Percentiles rank a stretch among this genome's conserved stretches.
phyloP scores from a whole-genome alignment of 2,888 invertebrate genomes.

The Dorcus hopei region DNA sequence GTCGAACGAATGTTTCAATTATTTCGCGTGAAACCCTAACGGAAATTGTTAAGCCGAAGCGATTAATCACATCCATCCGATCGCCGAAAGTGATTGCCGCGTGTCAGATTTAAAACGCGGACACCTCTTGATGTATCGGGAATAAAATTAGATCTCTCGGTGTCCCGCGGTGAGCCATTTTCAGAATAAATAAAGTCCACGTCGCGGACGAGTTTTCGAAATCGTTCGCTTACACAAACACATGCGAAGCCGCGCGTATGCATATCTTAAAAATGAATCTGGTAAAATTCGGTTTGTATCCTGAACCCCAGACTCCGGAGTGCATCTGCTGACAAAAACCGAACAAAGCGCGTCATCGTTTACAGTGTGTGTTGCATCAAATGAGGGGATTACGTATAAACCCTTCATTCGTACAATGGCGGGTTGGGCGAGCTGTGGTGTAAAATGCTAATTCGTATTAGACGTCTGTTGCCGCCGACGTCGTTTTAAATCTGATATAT shows the following conservation, averaged over 20 bases:
- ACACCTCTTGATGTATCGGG: constrained; percentile 42
- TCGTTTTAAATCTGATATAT: constrained; percentile 1
- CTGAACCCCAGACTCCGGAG: neutral
- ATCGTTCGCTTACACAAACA: too few relatives aligned
- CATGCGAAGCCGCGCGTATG: too few relatives aligned
- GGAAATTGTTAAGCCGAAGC: constrained; percentile 7
- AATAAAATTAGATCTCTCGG: constrained; percentile 44
- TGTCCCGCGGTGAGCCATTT: constrained; percentile 34
- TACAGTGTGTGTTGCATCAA: constrained; percentile 17
- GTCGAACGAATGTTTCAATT: neutral
- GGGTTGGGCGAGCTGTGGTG: constrained; percentile 16
- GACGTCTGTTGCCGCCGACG: constrained; percentile 2
- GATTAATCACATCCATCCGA: constrained; percentile 36
- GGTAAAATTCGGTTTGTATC: too few relatives aligned
- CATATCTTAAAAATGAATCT: too few relatives aligned
- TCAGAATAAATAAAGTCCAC: too few relatives aligned
- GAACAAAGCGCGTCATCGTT: neutral
- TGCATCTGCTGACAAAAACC: neutral
- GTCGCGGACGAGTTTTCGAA: too few relatives aligned
- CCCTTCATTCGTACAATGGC: constrained; percentile 1
- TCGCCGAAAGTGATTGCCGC: constrained; percentile 41
- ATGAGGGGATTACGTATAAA: constrained; percentile 24
- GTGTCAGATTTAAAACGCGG: constrained; percentile 37
- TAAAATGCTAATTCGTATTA: constrained; percentile 22
- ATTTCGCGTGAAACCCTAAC: neutral